Evolutionary conservation across 2,797 vertebrate genomes (phyloP), one percentile per base, ranked within the genome.

Genomic region (Salarias fasciatus): DNA sequence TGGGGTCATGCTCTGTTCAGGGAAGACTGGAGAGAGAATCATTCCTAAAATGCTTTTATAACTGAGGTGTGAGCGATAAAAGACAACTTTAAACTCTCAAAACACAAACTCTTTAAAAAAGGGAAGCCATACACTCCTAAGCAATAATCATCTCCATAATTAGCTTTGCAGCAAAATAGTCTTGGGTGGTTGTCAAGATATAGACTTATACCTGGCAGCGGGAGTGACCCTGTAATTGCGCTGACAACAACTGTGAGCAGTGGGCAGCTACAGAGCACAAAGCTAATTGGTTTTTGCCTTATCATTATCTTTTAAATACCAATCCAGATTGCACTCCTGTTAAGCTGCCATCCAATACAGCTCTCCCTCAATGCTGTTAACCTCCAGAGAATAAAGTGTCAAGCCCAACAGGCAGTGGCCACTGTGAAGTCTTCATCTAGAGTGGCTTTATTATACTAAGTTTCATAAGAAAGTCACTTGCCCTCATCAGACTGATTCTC

Each of bases 221-320:
- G 59, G 14, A 62, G 37, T 73, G 76, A 85, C 77, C 77, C 72
- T 75, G 61, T 78, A 73, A 86, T 82, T 85, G 73, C 76, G 57
- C 41, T 70, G 84, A 84, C 77, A 75, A 75, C 79, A 84, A 66
- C 75, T 79, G 66, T 63, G 75, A 83, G 72, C 31, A 5, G 1
- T 11, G 49, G 70, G 80, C 77, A 72, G 67, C 73, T 70, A 69
- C 74, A 67, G 80, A 85, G 65, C 83, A 82, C 75, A 75, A 68
- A 88, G 71, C 80, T 85, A 90, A 90, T 90, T 89, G 80, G 73
- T 83, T 90, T 89, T 83, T 76, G 65, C 77, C 57, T 85, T 50
- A 74, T 67, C 53, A 84, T 88, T 88, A 88, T 88, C 86, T 88
- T 86, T 87, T 86, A 88, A 90, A 90, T 88, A 86, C 84, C 84